Conservation (phyloP, 2,888 invertebrate genomes). For the Macrophya alboannulata region DNA sequence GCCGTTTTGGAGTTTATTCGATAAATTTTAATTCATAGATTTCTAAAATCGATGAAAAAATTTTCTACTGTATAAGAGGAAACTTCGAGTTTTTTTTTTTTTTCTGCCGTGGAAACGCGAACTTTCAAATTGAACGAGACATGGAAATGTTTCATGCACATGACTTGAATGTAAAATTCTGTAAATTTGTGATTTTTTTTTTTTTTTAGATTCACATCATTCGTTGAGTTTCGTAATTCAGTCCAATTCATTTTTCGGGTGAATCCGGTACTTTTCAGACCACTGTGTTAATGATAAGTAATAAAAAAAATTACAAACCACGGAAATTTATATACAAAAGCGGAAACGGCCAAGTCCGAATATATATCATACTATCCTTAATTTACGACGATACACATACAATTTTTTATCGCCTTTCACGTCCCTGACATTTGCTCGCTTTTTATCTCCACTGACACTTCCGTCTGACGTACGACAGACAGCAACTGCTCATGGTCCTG, state of each 20-base stretch:
- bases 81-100: no score
- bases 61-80: no score
- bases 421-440: conserved; percentile 28
- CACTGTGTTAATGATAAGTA: background rate
- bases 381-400: background rate
- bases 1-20: no score
- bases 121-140: no score
- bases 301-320: background rate
- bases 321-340: background rate
- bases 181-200: background rate
- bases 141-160: background rate
- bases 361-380: conserved; percentile 11
- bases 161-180: no score
- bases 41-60: no score
- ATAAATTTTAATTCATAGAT: no score
- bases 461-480: background rate
- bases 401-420: conserved; percentile 12
- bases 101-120: no score
- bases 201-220: background rate
- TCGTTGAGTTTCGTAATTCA: background rate
- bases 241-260: background rate
- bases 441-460: conserved; percentile 10
- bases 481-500: conserved; percentile 19
- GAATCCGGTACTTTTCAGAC: background rate
- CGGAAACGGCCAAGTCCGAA: background rate